Evolutionary conservation across 2,113 vertebrate species (phyloP).

Genomic region (Sylvia atricapilla): DNA sequence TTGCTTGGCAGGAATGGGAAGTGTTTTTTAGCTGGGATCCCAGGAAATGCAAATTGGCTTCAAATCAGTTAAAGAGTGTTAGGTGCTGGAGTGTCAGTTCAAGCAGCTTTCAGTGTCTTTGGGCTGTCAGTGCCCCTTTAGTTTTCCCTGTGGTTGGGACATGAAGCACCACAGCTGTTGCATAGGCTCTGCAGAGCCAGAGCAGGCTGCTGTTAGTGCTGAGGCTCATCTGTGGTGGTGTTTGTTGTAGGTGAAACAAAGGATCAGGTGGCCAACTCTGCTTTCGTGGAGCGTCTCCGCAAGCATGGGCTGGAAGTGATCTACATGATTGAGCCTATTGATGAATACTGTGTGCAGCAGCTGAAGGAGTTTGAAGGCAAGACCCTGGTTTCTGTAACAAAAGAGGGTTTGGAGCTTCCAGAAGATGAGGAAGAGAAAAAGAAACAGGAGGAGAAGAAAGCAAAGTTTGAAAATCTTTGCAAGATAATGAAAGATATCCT

Average conservation of each 20-base stretch:
- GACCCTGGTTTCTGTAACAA: constrained; percentile 84
- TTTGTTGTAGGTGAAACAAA: constrained; percentile 77
- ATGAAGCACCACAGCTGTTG: rapidly evolving
- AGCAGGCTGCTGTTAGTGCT: rapidly evolving
- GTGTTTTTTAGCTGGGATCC: rapidly evolving
- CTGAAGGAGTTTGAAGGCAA: constrained; percentile 86
- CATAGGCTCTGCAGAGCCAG: rapidly evolving
- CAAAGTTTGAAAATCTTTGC: constrained; percentile 83
- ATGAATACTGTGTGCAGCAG: constrained; percentile 85
- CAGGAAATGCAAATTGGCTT: rapidly evolving
- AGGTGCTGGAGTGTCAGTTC: rapidly evolving
- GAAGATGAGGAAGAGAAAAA: constrained; percentile 86
- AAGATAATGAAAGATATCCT: constrained; percentile 87
- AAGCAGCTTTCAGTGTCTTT: rapidly evolving
- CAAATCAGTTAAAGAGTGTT: rapidly evolving
- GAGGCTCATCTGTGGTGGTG: background rate
- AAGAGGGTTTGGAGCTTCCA: constrained; percentile 83
- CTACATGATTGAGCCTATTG: constrained; percentile 86
- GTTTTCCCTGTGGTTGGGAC: rapidly evolving
- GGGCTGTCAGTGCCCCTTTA: rapidly evolving
- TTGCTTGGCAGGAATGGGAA: background rate
- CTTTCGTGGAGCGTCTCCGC: constrained; percentile 82
- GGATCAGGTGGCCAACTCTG: constrained; percentile 83
- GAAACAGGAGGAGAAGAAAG: constrained; percentile 82
- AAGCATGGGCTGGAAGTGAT: constrained; percentile 84